phyloP scores from a whole-genome alignment of 2,113 vertebrate genomes.

The Callipepla californica region DNA sequence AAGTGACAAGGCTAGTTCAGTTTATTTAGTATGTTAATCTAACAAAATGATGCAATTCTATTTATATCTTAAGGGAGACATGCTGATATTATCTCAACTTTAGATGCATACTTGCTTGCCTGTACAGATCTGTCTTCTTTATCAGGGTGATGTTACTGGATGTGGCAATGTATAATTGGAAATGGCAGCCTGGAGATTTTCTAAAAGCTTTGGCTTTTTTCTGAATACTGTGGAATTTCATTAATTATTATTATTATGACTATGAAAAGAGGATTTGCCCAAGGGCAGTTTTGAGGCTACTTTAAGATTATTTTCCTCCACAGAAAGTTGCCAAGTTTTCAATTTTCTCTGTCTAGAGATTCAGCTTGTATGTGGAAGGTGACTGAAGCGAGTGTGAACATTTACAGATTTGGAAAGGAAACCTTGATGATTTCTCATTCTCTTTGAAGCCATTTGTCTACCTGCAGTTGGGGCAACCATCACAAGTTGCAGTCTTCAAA shows the following conservation, averaged over 20 bases:
- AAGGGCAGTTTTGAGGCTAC: slow-evolving; percentile 74
- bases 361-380: slow-evolving; percentile 51
- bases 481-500: slow-evolving; percentile 16
- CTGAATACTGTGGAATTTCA: slow-evolving; percentile 60
- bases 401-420: slow-evolving; percentile 50
- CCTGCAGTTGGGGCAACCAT: slow-evolving; percentile 63
- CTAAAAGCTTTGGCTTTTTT: slow-evolving; percentile 57
- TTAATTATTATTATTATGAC: slow-evolving; percentile 81
- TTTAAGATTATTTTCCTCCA: slow-evolving; percentile 49
- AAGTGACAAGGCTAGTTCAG: not conserved
- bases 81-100: slow-evolving; percentile 47
- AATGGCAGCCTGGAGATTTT: slow-evolving; percentile 61
- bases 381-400: not conserved
- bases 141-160: slow-evolving; percentile 37
- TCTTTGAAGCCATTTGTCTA: slow-evolving; percentile 61
- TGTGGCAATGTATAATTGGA: slow-evolving; percentile 64
- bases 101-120: slow-evolving; percentile 28
- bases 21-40: slow-evolving; percentile 40
- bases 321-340: slow-evolving; percentile 72
- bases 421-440: slow-evolving; percentile 6
- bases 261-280: slow-evolving; percentile 80
- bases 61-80: slow-evolving; percentile 44
- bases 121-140: slow-evolving; percentile 36
- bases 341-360: slow-evolving; percentile 68
- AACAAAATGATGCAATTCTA: slow-evolving; percentile 20